Evolutionary conservation across 2,797 vertebrate species (phyloP), one percentile per base, ranked within the genome.

Genomic region (Sardinella longiceps): DNA sequence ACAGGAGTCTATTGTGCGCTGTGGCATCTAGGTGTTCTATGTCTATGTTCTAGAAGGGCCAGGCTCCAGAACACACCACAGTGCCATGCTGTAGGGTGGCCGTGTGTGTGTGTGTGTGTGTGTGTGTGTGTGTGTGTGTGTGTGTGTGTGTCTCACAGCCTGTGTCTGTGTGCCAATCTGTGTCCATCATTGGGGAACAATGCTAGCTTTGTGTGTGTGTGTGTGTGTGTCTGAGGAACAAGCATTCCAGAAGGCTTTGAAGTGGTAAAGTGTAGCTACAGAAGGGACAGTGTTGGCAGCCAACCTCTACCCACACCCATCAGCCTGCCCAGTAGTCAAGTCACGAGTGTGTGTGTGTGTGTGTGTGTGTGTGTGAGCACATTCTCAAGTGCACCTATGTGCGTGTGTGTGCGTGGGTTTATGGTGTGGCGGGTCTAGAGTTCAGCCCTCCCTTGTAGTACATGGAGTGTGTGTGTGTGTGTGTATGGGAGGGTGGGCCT

Each of bases 211-310:
- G 14, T 80, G 46, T 60, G 50, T 60, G 46, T 77, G 46, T 50
- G 39, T 81, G 14, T 45, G 43, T 70, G 66, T 25, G 14, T 4
- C 18, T 25, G 18, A 10, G 14, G 4, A 50, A 58, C 48, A 60
- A 82, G 33, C 46, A 58, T 82, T 82, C 51, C 80, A 63, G 33
- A 28, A 82, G 66, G 83, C 60, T 18, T 80, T 7, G 12, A 3
- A 28, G 15, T n/a, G 30, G 43, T 84, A 58, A 51, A 28, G 45
- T 33, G 20, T 14, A 82, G 56, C 45, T 25, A 53, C 58, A 53
- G 50, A 18, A 4, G 18, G 15, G 3, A 18, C 5, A 58, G 58
- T 43, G 39, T 43, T 43, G 48, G 48, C 48, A 50, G 48, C 10
- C 10, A 14, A 10, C 48, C 12, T 50, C 48, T 50, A 50, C 48